phyloP scores from a whole-genome alignment of 1,140 invertebrate species.

The Saxidomus purpurata region DNA sequence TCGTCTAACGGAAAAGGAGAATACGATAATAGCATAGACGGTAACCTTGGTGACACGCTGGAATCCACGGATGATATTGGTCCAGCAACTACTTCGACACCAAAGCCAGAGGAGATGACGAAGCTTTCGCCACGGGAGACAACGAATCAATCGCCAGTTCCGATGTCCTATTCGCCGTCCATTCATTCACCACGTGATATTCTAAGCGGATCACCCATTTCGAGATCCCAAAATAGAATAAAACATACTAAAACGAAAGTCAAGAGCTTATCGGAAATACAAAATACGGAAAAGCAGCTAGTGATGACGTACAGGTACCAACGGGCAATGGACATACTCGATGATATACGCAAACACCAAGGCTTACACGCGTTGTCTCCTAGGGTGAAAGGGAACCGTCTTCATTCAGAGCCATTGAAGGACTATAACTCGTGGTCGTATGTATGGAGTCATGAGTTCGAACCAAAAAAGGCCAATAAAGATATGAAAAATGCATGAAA shows the following conservation, averaged over 20 bases:
- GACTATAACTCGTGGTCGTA: constrained; percentile 78
- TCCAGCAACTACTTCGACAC: not conserved
- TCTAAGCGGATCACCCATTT: not conserved
- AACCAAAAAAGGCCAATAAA: constrained; percentile 7
- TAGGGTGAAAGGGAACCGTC: constrained; percentile 44
- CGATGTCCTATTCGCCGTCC: not conserved
- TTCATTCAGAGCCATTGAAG: constrained; percentile 68
- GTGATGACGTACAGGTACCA: constrained; percentile 79
- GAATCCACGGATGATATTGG: not conserved
- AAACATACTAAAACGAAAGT: not conserved
- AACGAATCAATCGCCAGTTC: not conserved
- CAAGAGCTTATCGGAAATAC: not conserved
- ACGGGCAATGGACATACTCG: constrained; percentile 83
- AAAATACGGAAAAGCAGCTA: constrained; percentile 73
- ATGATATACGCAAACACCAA: constrained; percentile 71
- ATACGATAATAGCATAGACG: not conserved
- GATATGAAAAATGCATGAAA: not conserved
- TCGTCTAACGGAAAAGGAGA: not conserved
- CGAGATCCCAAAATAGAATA: not conserved
- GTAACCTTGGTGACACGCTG: not conserved
- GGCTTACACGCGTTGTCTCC: constrained; percentile 74
- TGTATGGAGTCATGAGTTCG: constrained; percentile 77
- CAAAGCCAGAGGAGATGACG: not conserved
- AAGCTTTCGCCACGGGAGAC: not conserved
- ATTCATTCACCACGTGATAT: not conserved